These are phyloP conservation scores for Cataglyphis altisquamis DNA, from an alignment of 2,888 invertebrate species.

Conservation along the genomic window DNA sequence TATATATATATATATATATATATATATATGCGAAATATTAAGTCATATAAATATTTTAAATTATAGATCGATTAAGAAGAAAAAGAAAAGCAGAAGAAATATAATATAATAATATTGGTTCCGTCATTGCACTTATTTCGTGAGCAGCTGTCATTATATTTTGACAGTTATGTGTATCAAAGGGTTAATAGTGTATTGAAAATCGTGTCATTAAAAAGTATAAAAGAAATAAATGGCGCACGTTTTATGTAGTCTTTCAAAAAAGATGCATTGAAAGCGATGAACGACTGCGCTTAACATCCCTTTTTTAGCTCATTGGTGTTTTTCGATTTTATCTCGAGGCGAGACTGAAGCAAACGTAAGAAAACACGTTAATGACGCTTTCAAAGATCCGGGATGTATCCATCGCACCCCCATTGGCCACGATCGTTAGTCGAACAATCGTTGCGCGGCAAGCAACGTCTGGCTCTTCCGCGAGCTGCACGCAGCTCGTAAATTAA, in stretches of 20 bases:
- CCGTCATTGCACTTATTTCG: too few relatives aligned
- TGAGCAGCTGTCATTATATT: too few relatives aligned
- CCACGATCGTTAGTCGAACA: constrained; percentile 60
- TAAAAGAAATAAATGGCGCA: too few relatives aligned
- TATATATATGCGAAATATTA: too few relatives aligned
- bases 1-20: too few relatives aligned
- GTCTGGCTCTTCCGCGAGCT: constrained; percentile 30
- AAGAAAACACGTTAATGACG: constrained; percentile 68
- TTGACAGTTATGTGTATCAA: too few relatives aligned
- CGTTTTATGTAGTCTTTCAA: background rate
- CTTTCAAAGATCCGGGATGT: constrained; percentile 38
- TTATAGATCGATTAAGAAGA: too few relatives aligned
- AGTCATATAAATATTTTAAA: too few relatives aligned
- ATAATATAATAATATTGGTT: too few relatives aligned
- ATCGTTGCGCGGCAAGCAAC: constrained; percentile 39
- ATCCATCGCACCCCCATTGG: constrained; percentile 43
- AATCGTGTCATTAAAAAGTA: too few relatives aligned
- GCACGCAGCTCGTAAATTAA: constrained; percentile 66
- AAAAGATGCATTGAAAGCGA: constrained; percentile 57
- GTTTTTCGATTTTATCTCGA: background rate
- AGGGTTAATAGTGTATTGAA: too few relatives aligned
- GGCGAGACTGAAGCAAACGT: constrained; percentile 2
- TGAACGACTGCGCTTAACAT: constrained; percentile 48
- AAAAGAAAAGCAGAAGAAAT: too few relatives aligned
- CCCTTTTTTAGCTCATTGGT: constrained; percentile 25